Evolutionary conservation across 2,113 vertebrate genomes (phyloP).

Genomic region (Hassar affinis): DNA sequence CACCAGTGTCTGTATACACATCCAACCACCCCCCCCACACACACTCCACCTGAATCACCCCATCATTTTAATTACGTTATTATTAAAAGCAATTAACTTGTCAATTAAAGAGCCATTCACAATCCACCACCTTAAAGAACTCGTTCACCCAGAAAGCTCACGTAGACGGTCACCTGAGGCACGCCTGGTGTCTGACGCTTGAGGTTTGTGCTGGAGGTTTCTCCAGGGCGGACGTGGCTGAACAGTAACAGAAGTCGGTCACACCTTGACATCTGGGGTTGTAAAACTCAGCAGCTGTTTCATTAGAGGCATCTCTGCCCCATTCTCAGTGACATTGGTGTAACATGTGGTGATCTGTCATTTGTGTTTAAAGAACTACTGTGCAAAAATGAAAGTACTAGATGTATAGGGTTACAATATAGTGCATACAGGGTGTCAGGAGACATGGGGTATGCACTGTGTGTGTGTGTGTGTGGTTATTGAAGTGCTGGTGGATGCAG

Average conservation of each 20-base stretch:
- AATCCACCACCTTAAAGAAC: neutral
- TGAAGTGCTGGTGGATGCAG: neutral
- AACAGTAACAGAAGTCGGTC: neutral
- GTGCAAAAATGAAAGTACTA: neutral
- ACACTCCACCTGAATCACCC: neutral
- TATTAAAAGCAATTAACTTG: conserved; percentile 58
- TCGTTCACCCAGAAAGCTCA: neutral
- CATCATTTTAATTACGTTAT: conserved; percentile 56
- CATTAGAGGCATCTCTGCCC: neutral
- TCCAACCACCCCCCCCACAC: neutral
- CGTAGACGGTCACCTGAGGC: neutral
- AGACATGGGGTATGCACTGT: no score
- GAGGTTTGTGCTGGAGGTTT: neutral
- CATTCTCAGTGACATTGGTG: neutral
- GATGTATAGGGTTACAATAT: neutral
- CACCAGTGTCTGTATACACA: conserved; percentile 18
- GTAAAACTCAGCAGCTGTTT: neutral
- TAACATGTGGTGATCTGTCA: neutral
- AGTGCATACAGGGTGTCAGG: no score
- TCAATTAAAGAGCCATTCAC: conserved; percentile 30
- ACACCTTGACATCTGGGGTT: neutral
- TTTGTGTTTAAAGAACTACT: neutral
- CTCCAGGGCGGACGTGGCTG: neutral
- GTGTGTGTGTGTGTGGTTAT: neutral
- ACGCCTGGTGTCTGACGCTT: neutral